Base-by-base conservation (phyloP, 1,140 invertebrate species). In the Drosophila grimshawi region DNA sequence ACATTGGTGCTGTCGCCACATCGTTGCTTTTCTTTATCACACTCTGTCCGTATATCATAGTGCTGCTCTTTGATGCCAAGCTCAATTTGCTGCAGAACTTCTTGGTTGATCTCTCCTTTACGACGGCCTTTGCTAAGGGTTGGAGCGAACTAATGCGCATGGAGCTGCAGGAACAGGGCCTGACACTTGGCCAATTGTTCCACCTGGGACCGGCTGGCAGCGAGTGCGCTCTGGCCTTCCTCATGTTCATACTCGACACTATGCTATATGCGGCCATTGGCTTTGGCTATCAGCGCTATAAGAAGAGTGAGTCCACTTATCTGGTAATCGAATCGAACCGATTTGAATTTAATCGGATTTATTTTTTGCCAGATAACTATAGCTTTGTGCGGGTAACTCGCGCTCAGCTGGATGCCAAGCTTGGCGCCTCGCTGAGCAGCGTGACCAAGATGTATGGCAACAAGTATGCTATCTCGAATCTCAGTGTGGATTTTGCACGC, bases 21-120 rank as follows among this genome's bases (percentile, higher is more conserved):
- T 94, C 94, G 0, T 91, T 95, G 19, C 91, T 94, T n/a, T 95
- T 95, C 88, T 93, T 95, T 39, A 92, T 95, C 32, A 94, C 94
- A 27, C 95, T 94, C 74, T 94, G 95, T 93, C 95, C 95, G 0
- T 95, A 94, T 69, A 93, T 95, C 29, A 94, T 95, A 57, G 94
- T 95, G 29, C 93, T 95, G 65, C 93, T 95, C 1, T 93, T 95
- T 81, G 95, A 95, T 85, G 93, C 94, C 2, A 93, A 93, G 10
- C 88, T 95, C 49, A 93, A 91, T 65, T 86, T 93, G 6, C 82
- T 93, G 0, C 91, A 94, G 71, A 95, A 94, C 79, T 78, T 95
- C 41, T 71, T 95, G 33, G 93, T 95, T 3, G 86, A 92, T 68
- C 49, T 92, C 0, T 92, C 85, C 4, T 79, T 92, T 27, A 95